Evolutionary conservation across 2,797 vertebrate genomes (phyloP).

Genomic region (Sebastes hopkinsi): DNA sequence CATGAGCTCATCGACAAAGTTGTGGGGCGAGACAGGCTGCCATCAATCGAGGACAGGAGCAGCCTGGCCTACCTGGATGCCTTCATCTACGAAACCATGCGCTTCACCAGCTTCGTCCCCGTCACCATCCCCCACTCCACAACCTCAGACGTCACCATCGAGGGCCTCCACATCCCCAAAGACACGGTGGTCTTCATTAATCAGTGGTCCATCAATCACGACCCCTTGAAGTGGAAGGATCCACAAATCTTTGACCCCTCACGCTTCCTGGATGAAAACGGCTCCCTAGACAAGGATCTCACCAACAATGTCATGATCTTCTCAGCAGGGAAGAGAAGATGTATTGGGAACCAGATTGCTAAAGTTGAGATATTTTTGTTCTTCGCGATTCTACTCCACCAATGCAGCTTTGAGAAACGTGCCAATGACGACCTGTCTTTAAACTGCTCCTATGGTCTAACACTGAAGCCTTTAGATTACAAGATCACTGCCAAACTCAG

Average conservation of each 20-base stretch:
- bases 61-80: slow-evolving; percentile 79
- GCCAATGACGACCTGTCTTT: slow-evolving; percentile 73
- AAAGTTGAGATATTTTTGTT: slow-evolving; percentile 86
- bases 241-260: slow-evolving; percentile 81
- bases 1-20: slow-evolving; percentile 80
- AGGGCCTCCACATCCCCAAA: slow-evolving; percentile 82
- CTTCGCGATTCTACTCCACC: slow-evolving; percentile 82
- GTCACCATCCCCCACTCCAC: slow-evolving; percentile 87
- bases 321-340: slow-evolving; percentile 83
- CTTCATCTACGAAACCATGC: slow-evolving; percentile 85
- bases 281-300: slow-evolving; percentile 77
- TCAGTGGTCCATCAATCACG: slow-evolving; percentile 88
- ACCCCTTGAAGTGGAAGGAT: slow-evolving; percentile 81
- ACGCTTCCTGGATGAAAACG: slow-evolving; percentile 78
- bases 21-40: slow-evolving; percentile 80
- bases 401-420: slow-evolving; percentile 81
- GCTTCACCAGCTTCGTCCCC: slow-evolving; percentile 87
- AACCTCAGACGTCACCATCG: slow-evolving; percentile 79
- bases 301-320: slow-evolving; percentile 83
- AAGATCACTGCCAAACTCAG: slow-evolving; percentile 74
- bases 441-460: slow-evolving; percentile 81
- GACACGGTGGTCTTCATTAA: slow-evolving; percentile 87
- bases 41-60: slow-evolving; percentile 71
- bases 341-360: slow-evolving; percentile 84
- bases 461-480: slow-evolving; percentile 82